Percentiles rank a stretch among this genome's conserved stretches.
phyloP scores from a whole-genome alignment of 1,140 invertebrate genomes.

The Pachypeltis micranthus region DNA sequence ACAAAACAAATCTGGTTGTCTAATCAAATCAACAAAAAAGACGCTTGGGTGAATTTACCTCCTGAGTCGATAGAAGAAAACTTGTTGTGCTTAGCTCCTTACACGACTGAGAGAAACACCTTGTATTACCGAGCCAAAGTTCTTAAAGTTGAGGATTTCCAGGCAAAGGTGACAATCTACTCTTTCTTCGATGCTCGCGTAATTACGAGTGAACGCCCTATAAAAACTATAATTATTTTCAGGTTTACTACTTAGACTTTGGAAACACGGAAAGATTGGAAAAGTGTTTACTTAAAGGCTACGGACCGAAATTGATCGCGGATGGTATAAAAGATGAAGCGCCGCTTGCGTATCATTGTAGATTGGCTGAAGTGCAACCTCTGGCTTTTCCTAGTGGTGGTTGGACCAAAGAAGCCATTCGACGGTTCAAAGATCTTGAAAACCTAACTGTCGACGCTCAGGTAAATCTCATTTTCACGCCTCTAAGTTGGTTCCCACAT shows the following conservation, averaged over 20 bases:
- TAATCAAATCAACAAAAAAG: background rate
- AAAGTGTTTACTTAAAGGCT: slow-evolving; percentile 19
- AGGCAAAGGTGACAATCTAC: background rate
- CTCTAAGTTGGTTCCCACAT: too few species aligned
- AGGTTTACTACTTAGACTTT: slow-evolving; percentile 64
- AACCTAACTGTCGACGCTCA: background rate
- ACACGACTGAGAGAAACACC: background rate
- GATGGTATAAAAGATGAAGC: slow-evolving; percentile 26
- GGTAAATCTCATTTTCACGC: too few species aligned
- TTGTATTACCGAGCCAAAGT: slow-evolving; percentile 17
- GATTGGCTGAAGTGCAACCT: slow-evolving; percentile 52
- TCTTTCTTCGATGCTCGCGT: background rate
- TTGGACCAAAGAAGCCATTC: slow-evolving; percentile 46
- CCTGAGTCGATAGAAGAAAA: background rate
- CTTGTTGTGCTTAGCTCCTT: slow-evolving; percentile 12
- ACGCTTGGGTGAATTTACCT: background rate
- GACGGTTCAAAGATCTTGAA: slow-evolving; percentile 38
- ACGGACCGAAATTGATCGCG: slow-evolving; percentile 5
- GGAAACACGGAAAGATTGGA: slow-evolving; percentile 45
- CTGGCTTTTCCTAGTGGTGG: slow-evolving; percentile 38
- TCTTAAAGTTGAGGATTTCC: background rate
- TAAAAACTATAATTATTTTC: slow-evolving; percentile 17
- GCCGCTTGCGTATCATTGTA: slow-evolving; percentile 58
- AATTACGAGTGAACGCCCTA: too few species aligned
- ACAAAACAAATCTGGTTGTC: background rate